Evolutionary conservation across 2,888 invertebrate genomes (phyloP).

Genomic region (Papilio elwesi): DNA sequence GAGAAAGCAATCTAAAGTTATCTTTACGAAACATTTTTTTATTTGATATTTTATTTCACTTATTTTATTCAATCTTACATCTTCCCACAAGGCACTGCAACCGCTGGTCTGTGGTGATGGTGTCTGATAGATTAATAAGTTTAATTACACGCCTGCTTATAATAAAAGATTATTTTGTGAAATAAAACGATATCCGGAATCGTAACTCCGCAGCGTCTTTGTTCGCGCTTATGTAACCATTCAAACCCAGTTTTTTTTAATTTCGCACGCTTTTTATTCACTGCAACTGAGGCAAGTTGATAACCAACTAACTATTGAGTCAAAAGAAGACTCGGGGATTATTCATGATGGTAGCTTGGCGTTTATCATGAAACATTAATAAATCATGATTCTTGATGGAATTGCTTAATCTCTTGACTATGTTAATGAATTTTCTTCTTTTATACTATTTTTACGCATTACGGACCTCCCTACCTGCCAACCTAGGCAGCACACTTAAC

Average conservation of each 20-base stretch:
- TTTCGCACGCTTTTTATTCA: slow-evolving; percentile 37
- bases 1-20: no score
- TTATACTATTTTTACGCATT: no score
- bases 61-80: no score
- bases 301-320: slow-evolving; percentile 25
- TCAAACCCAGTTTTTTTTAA: slow-evolving; percentile 40
- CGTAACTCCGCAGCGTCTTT: slow-evolving; percentile 21
- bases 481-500: no score
- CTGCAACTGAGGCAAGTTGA: slow-evolving; percentile 30
- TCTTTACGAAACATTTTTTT: no score
- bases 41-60: no score
- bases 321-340: slow-evolving; percentile 25
- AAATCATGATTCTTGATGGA: no score
- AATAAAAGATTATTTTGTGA: slow-evolving; percentile 16
- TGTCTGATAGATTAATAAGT: neutral
- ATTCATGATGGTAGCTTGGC: neutral
- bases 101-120: no score
- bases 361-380: neutral
- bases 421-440: no score
- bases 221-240: slow-evolving; percentile 36
- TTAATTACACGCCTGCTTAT: slow-evolving; percentile 20
- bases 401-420: no score
- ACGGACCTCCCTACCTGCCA: no score
- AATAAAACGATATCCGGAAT: slow-evolving; percentile 2
- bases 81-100: no score